Conservation (phyloP, 2,113 vertebrate genomes). For the Bombycilla garrulus region DNA sequence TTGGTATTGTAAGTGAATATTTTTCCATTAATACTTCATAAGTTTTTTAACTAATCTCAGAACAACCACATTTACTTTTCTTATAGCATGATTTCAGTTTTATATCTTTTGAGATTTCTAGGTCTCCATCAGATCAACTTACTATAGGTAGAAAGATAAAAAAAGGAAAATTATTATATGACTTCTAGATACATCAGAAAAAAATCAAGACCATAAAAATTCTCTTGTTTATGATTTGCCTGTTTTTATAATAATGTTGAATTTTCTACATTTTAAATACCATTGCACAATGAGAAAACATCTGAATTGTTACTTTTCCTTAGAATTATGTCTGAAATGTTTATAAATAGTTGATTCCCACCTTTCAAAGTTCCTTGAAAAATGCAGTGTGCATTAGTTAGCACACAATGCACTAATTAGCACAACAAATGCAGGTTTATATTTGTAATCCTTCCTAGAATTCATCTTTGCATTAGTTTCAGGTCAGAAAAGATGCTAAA, state of each 20-base stretch:
- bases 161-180: neutral
- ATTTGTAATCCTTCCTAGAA: neutral
- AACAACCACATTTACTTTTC: neutral
- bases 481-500: neutral
- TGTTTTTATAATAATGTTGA: neutral
- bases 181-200: neutral
- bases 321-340: neutral
- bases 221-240: neutral
- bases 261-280: neutral
- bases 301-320: neutral
- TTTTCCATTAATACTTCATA: neutral
- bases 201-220: neutral
- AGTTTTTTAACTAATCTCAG: neutral
- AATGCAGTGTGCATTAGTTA: neutral
- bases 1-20: neutral
- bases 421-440: fast-evolving
- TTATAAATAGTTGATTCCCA: neutral
- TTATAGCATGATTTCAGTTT: neutral
- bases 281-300: neutral
- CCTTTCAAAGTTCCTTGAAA: neutral
- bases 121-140: neutral
- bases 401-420: neutral
- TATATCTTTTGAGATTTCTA: neutral
- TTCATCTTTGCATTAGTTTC: neutral
- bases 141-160: neutral